Percentiles rank a stretch among this genome's conserved stretches.
phyloP scores from a whole-genome alignment of 1,140 invertebrate species.

The Solenopsis invicta region DNA sequence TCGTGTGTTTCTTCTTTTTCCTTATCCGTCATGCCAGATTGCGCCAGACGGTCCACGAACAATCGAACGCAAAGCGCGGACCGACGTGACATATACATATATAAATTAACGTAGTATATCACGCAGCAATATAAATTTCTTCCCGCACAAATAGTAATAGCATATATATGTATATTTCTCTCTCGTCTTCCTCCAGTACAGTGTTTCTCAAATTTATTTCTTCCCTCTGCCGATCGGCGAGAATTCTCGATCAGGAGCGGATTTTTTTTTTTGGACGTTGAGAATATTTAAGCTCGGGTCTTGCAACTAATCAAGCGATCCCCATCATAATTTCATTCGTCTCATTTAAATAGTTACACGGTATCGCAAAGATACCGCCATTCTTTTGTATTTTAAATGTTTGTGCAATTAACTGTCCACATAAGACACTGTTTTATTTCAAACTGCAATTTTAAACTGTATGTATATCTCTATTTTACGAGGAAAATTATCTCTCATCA shows the following conservation, averaged over 20 bases:
- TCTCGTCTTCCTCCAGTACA: conserved; percentile 75
- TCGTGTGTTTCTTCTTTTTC: conserved; percentile 7
- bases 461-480: background rate
- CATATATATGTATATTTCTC: conserved; percentile 55
- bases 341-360: background rate
- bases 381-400: background rate
- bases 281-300: background rate
- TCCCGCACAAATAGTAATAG: conserved; percentile 44
- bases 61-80: conserved; percentile 60
- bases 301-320: background rate
- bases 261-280: background rate
- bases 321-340: background rate
- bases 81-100: conserved; percentile 40
- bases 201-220: conserved; percentile 81
- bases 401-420: background rate
- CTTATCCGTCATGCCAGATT: conserved; percentile 24
- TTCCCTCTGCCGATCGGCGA: conserved; percentile 3
- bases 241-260: conserved; percentile 40
- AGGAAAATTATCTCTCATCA: background rate
- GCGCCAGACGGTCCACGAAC: conserved; percentile 47
- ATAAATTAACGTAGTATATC: conserved; percentile 67
- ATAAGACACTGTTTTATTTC: background rate
- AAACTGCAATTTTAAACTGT: background rate
- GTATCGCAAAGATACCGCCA: conserved; percentile 26
- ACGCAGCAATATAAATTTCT: conserved; percentile 60